phyloP scores from a whole-genome alignment of 1,140 invertebrate species.

The Caerostris extrusa region DNA sequence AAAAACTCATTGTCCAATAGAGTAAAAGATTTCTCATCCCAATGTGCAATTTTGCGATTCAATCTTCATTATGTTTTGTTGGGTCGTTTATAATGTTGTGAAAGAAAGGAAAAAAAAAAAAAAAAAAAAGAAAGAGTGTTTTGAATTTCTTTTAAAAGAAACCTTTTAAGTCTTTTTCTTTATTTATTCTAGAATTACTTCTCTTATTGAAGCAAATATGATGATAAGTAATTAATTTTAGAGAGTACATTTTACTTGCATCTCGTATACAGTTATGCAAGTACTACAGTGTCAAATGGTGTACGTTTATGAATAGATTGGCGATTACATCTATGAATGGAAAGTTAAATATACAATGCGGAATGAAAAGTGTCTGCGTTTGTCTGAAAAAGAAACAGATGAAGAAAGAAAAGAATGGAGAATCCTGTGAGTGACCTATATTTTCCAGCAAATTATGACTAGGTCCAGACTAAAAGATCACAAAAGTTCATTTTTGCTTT shows the following conservation, averaged over 20 bases:
- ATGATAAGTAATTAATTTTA: background rate
- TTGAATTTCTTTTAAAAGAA: no score
- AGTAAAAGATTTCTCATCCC: no score
- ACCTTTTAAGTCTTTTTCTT: no score
- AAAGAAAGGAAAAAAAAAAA: no score
- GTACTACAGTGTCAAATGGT: background rate
- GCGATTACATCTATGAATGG: background rate
- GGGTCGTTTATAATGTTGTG: no score
- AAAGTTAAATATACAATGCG: background rate
- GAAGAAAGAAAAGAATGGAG: background rate
- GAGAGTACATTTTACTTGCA: no score
- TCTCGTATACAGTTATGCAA: background rate
- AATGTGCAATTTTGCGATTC: no score
- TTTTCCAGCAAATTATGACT: slow-evolving; percentile 21
- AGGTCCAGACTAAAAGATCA: background rate
- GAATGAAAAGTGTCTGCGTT: background rate
- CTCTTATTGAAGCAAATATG: background rate
- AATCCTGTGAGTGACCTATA: background rate
- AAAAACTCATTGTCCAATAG: no score
- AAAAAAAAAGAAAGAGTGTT: no score
- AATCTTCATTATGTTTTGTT: no score
- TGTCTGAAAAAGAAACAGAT: background rate
- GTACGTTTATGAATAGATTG: background rate
- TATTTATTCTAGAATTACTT: background rate
- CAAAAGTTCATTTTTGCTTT: background rate